Percentiles rank a stretch among this genome's conserved stretches.
Conservation (phyloP, 2,888 invertebrate species). For the Lissocephala sabroskyi region DNA sequence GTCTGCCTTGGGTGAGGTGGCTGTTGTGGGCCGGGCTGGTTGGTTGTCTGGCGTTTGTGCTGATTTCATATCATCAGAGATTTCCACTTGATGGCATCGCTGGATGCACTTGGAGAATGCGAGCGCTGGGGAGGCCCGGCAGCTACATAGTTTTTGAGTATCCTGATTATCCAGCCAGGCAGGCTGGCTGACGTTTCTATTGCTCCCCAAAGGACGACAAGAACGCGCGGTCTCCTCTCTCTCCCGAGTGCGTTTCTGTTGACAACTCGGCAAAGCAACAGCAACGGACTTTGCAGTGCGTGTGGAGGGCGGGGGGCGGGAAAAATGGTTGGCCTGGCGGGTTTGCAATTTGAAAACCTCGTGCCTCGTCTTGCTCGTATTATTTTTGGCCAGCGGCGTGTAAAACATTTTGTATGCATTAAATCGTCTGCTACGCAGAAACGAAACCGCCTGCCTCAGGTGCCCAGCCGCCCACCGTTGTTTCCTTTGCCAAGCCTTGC, state of each 20-base stretch:
- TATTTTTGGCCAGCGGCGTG: slow-evolving; percentile 57
- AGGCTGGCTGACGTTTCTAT: too few species aligned
- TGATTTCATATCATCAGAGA: slow-evolving; percentile 64
- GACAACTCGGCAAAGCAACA: too few species aligned
- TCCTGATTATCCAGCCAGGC: too few species aligned
- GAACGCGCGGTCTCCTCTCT: too few species aligned
- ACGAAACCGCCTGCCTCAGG: not conserved
- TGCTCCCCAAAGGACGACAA: too few species aligned
- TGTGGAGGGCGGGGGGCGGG: too few species aligned
- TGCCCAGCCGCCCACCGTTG: not conserved
- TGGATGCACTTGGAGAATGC: not conserved
- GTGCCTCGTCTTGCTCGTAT: slow-evolving; percentile 40
- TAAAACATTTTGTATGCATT: slow-evolving; percentile 67
- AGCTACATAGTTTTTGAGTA: not conserved
- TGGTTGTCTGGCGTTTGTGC: slow-evolving; percentile 48
- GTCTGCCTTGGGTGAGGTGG: slow-evolving; percentile 17
- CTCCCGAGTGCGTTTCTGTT: too few species aligned
- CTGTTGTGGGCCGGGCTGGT: too few species aligned
- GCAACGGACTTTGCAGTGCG: not conserved
- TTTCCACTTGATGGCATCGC: slow-evolving; percentile 44
- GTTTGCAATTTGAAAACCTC: slow-evolving; percentile 12
- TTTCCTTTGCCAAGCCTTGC: slow-evolving; percentile 18
- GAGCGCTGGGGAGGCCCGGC: not conserved
- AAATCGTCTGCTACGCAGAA: slow-evolving; percentile 45
- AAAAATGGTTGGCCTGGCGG: too few species aligned